Percentiles rank a stretch among this genome's conserved stretches.
phyloP scores from a whole-genome alignment of 2,797 vertebrate species.

The Gymnothorax reevesii region DNA sequence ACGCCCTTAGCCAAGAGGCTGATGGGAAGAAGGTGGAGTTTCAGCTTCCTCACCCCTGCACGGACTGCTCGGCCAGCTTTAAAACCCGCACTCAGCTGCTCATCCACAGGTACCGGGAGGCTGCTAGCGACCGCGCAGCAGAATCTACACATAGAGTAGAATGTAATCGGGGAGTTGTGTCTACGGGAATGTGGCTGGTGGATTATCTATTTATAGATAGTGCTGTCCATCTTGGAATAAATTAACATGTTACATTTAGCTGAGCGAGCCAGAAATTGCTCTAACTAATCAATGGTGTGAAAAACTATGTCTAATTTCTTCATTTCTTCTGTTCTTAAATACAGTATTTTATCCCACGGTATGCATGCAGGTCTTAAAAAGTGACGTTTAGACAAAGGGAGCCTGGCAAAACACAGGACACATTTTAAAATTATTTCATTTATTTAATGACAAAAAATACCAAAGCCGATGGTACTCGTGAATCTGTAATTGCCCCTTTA shows the following conservation, averaged over 20 bases:
- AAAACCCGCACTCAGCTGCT: conserved; percentile 53
- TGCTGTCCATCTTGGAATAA: not conserved
- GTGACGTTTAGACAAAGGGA: too few species aligned
- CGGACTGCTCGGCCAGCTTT: conserved; percentile 64
- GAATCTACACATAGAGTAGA: not conserved
- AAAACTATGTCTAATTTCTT: too few species aligned
- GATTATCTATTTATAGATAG: not conserved
- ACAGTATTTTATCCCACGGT: too few species aligned
- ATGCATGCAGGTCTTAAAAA: too few species aligned
- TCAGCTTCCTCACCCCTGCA: conserved; percentile 34
- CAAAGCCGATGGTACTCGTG: too few species aligned
- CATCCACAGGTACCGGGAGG: conserved; percentile 33
- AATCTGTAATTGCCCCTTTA: too few species aligned
- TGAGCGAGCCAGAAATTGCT: not conserved
- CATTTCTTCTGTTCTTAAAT: not conserved
- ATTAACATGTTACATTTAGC: not conserved
- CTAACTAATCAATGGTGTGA: not conserved
- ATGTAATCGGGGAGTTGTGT: conserved; percentile 4
- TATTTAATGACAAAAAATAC: too few species aligned
- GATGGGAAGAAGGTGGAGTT: not conserved
- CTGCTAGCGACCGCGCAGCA: not conserved
- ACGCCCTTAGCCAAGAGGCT: conserved; percentile 5
- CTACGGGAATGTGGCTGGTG: not conserved
- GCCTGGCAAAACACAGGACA: too few species aligned
- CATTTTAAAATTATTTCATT: too few species aligned